Evolutionary conservation across 2,797 vertebrate genomes (phyloP), one percentile per base, ranked within the genome.

Genomic region (Chelonia mydas): DNA sequence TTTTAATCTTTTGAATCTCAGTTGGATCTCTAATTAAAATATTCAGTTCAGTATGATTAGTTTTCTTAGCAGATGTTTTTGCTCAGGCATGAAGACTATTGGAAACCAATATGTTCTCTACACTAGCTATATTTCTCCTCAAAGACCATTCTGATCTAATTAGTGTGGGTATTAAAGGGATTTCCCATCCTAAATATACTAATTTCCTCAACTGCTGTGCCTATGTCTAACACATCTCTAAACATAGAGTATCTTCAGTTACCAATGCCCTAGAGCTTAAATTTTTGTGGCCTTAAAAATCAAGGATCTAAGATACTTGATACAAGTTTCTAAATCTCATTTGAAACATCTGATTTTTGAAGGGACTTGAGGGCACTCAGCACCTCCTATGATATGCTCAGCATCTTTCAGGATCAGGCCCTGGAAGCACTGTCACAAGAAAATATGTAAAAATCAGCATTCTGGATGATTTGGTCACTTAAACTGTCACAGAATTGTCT

Each of bases 121-220:
- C 95, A 88, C 85, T 86, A 91, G 77, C n/a, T 79, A 84, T 84
- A 95, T 33, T 96, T 96, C 92, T 54, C 72, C 89, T 93, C 94
- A 96, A 65, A 91, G 90, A 90, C 65, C 94, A 85, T 95, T 91
- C 82, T 94, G 89, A 83, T 96, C 84, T 96, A 97, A 90, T 93
- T 95, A 90, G 23, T 90, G 53, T 92, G 59, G 80, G 27, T 88
- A 96, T 93, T 88, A 92, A 92, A 94, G n/a, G 33, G 88, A 95
- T 96, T 97, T 96, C 84, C 92, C 94, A 81, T 87, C 92, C 82
- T 94, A 95, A 97, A 89, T 93, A 92, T 54, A 91, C 85, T 68
- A 78, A 87, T 93, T 95, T 96, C 68, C 85, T 96, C 87, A 92
- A 88, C 10, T 89, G 49, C 65, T 94, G 79, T 77, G 78, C 53